These are phyloP conservation scores for Petrocephalus zakoni DNA, from an alignment of 2,113 vertebrate species.

Conservation along the genomic window DNA sequence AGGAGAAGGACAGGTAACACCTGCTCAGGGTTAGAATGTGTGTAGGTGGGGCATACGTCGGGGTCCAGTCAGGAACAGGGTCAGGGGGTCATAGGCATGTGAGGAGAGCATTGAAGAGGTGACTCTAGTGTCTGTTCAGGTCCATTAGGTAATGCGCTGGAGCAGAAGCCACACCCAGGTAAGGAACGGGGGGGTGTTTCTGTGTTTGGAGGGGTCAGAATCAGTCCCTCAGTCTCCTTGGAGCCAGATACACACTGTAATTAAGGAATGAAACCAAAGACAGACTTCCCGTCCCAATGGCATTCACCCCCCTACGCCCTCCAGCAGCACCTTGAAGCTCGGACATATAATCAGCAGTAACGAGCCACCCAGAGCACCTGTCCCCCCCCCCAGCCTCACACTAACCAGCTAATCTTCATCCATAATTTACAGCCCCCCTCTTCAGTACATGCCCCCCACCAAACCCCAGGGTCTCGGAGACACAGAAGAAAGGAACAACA, in stretches of 20 bases:
- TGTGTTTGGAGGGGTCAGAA: background rate
- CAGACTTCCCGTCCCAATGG: background rate
- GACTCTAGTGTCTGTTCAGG: background rate
- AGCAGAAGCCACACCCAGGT: slow-evolving; percentile 1
- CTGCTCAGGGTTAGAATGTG: background rate
- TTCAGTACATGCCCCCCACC: background rate
- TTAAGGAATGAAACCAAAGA: slow-evolving; percentile 14
- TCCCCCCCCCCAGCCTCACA: background rate
- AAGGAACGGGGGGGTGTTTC: background rate
- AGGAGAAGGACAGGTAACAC: background rate
- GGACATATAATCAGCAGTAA: slow-evolving; percentile 15
- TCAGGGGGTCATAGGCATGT: background rate
- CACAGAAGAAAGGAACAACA: slow-evolving; percentile 29
- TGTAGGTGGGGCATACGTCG: background rate
- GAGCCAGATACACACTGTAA: background rate
- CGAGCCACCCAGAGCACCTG: background rate
- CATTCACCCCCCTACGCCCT: background rate
- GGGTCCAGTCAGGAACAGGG: background rate
- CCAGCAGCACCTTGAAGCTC: slow-evolving; percentile 5
- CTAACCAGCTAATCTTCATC: slow-evolving; percentile 13
- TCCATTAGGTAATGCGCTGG: background rate
- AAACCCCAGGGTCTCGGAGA: slow-evolving; percentile 15
- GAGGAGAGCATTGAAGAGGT: background rate
- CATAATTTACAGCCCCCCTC: slow-evolving; percentile 8
- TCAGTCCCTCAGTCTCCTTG: background rate